Conservation (phyloP, 1,140 invertebrate species). For the Orchestia grillus region DNA sequence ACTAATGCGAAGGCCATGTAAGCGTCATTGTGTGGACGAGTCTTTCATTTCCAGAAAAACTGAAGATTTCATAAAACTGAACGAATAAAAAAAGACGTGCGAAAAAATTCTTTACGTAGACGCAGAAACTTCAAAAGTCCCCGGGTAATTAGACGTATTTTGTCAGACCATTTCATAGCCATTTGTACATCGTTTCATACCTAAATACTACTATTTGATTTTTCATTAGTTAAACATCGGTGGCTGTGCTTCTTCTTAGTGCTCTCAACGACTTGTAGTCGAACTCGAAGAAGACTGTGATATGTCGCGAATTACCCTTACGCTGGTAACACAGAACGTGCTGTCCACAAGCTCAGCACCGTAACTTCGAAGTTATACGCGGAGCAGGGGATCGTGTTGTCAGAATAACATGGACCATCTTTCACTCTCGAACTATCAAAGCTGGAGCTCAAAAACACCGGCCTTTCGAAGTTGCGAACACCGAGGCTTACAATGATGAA, state of each 20-base stretch:
- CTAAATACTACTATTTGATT: background rate
- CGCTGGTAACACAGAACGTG: background rate
- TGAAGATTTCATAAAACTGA: background rate
- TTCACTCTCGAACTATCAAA: background rate
- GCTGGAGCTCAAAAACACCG: background rate
- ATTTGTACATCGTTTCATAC: background rate
- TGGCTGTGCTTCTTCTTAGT: background rate
- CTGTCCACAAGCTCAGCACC: background rate
- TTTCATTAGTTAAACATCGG: background rate
- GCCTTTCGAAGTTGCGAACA: conserved; percentile 22
- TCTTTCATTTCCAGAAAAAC: background rate
- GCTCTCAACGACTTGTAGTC: background rate
- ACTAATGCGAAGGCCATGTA: background rate
- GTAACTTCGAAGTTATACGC: background rate
- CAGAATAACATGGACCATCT: background rate
- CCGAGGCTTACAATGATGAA: conserved; percentile 37
- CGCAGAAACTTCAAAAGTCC: background rate
- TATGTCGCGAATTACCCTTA: background rate
- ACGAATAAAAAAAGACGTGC: background rate
- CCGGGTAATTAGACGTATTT: background rate
- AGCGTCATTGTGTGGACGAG: background rate
- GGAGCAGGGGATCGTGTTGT: background rate
- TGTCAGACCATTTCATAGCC: background rate
- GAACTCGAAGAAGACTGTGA: background rate
- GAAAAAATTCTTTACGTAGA: background rate